Evolutionary conservation across 2,888 invertebrate species (phyloP).

Genomic region (Stegana nigrithorax): DNA sequence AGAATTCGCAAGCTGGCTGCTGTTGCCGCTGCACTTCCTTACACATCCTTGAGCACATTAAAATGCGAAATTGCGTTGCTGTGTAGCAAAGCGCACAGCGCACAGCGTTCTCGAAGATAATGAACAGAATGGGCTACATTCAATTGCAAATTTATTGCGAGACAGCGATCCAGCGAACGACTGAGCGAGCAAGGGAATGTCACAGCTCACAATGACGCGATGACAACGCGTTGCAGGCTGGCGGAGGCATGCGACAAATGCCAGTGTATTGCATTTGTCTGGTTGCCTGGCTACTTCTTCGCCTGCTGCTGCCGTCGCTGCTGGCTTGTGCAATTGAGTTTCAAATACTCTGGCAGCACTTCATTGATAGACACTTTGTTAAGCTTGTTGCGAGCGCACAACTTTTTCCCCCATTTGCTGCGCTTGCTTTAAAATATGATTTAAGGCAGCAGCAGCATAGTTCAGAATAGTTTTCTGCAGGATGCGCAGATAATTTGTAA

Average conservation of each 20-base stretch:
- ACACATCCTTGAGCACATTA: conserved; percentile 61
- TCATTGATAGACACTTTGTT: not conserved
- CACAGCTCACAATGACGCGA: not conserved
- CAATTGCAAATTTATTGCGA: conserved; percentile 62
- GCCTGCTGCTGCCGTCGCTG: too few species aligned
- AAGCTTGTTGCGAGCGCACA: not conserved
- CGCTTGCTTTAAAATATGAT: too few species aligned
- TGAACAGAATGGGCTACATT: conserved; percentile 62
- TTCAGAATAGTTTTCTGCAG: too few species aligned
- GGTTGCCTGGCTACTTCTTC: too few species aligned
- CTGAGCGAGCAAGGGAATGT: not conserved
- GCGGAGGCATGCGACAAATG: not conserved
- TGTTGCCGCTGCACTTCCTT: conserved; percentile 41
- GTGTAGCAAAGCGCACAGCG: conserved; percentile 9
- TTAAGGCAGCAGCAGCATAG: too few species aligned
- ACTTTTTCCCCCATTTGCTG: not conserved
- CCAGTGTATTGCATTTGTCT: too few species aligned
- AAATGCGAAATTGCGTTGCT: conserved; percentile 63
- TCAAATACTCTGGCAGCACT: not conserved
- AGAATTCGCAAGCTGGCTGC: too few species aligned
- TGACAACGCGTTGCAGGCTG: not conserved
- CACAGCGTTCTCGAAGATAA: conserved; percentile 46
- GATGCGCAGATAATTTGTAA: too few species aligned
- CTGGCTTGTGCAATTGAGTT: not conserved
- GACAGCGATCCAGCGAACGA: conserved; percentile 28